Base-by-base conservation (phyloP, 2,888 invertebrate genomes). In the Epistrophe grossulariae region DNA sequence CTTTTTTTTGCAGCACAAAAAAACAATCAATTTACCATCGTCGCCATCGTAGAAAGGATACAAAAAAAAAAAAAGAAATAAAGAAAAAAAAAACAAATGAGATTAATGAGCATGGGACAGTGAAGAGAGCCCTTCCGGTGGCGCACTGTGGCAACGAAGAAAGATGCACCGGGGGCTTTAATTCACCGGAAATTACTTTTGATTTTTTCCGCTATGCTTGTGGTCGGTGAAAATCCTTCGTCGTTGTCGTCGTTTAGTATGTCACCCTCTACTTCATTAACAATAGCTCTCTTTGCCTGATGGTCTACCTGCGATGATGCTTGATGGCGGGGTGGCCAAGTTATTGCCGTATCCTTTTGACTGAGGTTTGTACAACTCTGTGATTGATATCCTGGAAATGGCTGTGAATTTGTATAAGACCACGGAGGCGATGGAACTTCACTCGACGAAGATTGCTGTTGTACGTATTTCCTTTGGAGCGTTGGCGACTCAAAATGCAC, bases 401-500 rank as follows among this genome's bases (percentile, higher is more conserved):
- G 76, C 72, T 87, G 88, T n/a, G 87, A 71, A 80, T 89, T 83
- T 70, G 84, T 85, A 66, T 88, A 79, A 10, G 89, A 89, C 90
- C 90, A 90, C 24, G 91, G 90, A 83, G 91, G 89, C 45, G 88
- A 88, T 38, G 89, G 74, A 19, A 80, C 79, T 48, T 66, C 80
- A 15, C 68, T 73, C 2, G 87, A 76, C 19, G 79, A 71, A 13
- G 89, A 88, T 73, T 89, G 83, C 55, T 89, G 89, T 59, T 88
- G 90, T 55, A 91, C 90, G 89, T 91, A 92, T 88, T 91, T 91
- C 64, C 95, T 94, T 74, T 94, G 93, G 89, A 95, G 92, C 73
- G 94, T 94, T 64, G 96, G 96, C 73, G 96, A 96, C 90, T 96
- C 95, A 90, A 96, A 96, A 89, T 93, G 95, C 64, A 97, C 96